phyloP scores from a whole-genome alignment of 1,140 invertebrate species.

The Dendroctonus valens region DNA sequence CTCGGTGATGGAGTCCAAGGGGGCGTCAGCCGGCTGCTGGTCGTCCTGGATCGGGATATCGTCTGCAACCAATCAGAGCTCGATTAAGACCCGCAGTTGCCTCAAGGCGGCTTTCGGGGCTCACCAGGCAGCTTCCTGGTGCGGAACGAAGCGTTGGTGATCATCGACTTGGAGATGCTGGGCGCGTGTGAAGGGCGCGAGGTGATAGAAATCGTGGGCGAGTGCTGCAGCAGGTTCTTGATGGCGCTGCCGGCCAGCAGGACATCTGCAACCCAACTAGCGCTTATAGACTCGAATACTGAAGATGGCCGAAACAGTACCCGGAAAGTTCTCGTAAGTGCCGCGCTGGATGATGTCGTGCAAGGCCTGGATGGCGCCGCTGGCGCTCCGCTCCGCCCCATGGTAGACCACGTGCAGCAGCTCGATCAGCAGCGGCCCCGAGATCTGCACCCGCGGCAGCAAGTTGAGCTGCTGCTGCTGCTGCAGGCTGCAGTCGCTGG shows the following conservation, averaged over 20 bases:
- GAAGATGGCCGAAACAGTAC: slow-evolving; percentile 15
- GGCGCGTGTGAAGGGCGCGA: slow-evolving; percentile 78
- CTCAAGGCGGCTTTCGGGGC: not conserved
- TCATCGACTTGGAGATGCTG: slow-evolving; percentile 88
- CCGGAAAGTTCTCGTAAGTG: slow-evolving; percentile 78
- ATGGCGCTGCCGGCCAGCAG: slow-evolving; percentile 87
- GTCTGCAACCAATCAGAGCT: slow-evolving; percentile 39
- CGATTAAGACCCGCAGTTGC: not conserved
- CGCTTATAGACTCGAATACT: not conserved
- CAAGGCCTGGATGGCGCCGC: slow-evolving; percentile 67
- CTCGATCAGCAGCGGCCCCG: slow-evolving; percentile 80
- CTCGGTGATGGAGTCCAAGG: slow-evolving; percentile 48
- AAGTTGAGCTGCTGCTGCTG: slow-evolving; percentile 49
- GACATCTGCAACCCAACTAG: slow-evolving; percentile 59
- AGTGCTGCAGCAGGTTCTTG: slow-evolving; percentile 72
- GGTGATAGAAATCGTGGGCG: slow-evolving; percentile 42
- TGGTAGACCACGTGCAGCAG: slow-evolving; percentile 84
- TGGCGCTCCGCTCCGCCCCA: slow-evolving; percentile 74
- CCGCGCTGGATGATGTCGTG: slow-evolving; percentile 84
- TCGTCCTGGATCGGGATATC: slow-evolving; percentile 50
- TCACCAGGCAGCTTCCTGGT: slow-evolving; percentile 91
- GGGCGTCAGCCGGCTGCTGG: slow-evolving; percentile 33
- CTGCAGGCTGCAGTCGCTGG: slow-evolving; percentile 56
- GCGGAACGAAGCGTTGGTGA: slow-evolving; percentile 94
- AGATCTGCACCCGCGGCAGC: slow-evolving; percentile 78